Percentiles rank a stretch among this genome's conserved stretches.
Evolutionary conservation across 1,140 invertebrate genomes (phyloP).

Genomic region (Macrobrachium rosenbergii): DNA sequence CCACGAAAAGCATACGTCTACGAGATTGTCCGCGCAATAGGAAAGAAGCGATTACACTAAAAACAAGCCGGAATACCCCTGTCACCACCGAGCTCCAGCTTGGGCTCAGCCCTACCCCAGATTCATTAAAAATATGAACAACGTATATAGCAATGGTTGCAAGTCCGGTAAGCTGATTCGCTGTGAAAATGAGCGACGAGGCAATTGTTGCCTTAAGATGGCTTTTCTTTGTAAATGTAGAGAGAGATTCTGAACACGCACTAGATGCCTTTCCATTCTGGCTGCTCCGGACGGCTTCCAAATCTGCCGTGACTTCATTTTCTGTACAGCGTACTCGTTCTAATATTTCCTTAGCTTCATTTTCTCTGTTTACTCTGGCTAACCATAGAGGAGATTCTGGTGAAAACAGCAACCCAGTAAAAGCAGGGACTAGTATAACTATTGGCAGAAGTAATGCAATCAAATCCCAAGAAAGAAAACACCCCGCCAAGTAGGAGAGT

Average conservation of each 20-base stretch:
- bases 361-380: not conserved
- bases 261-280: not conserved
- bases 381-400: constrained; percentile 1
- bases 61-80: not conserved
- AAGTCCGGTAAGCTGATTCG: not conserved
- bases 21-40: not conserved
- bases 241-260: not conserved
- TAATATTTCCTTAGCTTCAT: not conserved
- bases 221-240: not conserved
- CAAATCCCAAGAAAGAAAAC: not conserved
- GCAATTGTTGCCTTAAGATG: not conserved
- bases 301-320: not conserved
- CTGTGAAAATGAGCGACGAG: not conserved
- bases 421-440: not conserved
- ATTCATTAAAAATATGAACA: not conserved
- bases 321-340: not conserved
- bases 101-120: not conserved
- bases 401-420: not conserved
- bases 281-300: not conserved
- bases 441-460: not conserved
- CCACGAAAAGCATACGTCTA: not conserved
- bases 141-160: not conserved
- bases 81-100: not conserved
- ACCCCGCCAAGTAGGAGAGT: not conserved
- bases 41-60: not conserved